Conservation (phyloP, 2,888 invertebrate genomes). For the Opisthograptis luteolata region DNA sequence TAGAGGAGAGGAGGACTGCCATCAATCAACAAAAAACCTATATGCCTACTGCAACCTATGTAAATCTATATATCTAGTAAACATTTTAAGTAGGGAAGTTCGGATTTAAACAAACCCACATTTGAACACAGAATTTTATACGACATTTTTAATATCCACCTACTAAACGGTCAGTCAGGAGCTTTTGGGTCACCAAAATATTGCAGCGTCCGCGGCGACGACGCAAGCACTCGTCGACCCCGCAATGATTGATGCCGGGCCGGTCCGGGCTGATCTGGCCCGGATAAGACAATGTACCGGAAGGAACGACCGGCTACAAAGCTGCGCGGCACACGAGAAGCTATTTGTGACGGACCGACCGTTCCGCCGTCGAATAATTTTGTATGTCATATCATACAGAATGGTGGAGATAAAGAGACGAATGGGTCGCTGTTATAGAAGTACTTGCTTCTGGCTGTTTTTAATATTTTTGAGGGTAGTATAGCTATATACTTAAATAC, state of each 20-base stretch:
- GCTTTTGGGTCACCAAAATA: slow-evolving; percentile 3
- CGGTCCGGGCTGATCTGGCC: slow-evolving; percentile 48
- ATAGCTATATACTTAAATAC: too few species aligned
- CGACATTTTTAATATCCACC: background rate
- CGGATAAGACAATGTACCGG: slow-evolving; percentile 75
- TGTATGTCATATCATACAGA: slow-evolving; percentile 6
- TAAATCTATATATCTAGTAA: too few species aligned
- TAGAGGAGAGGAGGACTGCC: too few species aligned
- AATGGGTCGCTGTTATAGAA: background rate
- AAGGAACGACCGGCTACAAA: slow-evolving; percentile 50
- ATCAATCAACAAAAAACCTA: too few species aligned
- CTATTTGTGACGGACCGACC: slow-evolving; percentile 28
- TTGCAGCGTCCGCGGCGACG: slow-evolving; percentile 6
- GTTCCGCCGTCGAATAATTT: slow-evolving; percentile 13
- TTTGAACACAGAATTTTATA: too few species aligned
- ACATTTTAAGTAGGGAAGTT: too few species aligned
- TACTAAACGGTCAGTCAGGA: background rate
- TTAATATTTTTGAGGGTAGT: background rate
- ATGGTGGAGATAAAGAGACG: slow-evolving; percentile 1
- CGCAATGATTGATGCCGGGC: slow-evolving; percentile 58
- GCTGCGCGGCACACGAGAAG: slow-evolving; percentile 17
- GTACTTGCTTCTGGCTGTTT: background rate
- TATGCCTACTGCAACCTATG: too few species aligned
- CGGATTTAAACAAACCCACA: too few species aligned
- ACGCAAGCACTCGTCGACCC: slow-evolving; percentile 41